Base-by-base conservation (phyloP, 1,140 invertebrate species). In the Uloborus diversus region DNA sequence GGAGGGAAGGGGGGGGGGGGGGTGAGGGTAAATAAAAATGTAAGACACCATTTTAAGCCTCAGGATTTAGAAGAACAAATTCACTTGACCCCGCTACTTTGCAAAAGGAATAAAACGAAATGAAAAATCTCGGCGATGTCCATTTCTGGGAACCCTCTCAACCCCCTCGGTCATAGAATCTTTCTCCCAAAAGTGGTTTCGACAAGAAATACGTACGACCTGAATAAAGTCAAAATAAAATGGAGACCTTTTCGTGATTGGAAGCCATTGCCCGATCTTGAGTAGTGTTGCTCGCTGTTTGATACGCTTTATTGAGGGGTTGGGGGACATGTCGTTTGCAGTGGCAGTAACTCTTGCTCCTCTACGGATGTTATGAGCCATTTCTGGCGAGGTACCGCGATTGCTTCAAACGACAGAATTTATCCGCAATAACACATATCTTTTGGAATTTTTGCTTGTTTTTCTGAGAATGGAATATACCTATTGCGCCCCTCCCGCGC, bases 401-500 rank as follows among this genome's bases (percentile, higher is more conserved):
- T 53, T 20, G 33, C 53, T 59, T n/a, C 28, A 51, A 75, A 75
- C 73, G 73, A 65, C 73, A 78, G 42, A 66, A 78, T 78, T 78
- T 78, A 78, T 78, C 73, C 73, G 61, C 73, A 78, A 78, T 78
- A 78, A 78, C 70, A 75, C 70, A 75, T 75, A 75, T 75, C 70
- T 75, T 75, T 75, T 49, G 57, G 37, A 75, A 59, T 75, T 62
- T 51, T 62, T 64, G 42, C 70, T 75, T 75, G 70, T 75, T 75
- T 59, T 75, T 28, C 42, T 53, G 13, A 53, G 20, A 20, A 53
- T 53, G 20, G 49, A 53, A 9, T 37, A 23, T n/a, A n/a, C 47
- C 33, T 17, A 17, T 17, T 42, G 37, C 17, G 37, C 37, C n/a
- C n/a, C 17, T 42, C 37, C 37, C 17, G 37, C 37, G 17, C 33